These are phyloP conservation scores for Falco novaeseelandiae DNA, from an alignment of 2,797 vertebrate species.

Conservation along the genomic window DNA sequence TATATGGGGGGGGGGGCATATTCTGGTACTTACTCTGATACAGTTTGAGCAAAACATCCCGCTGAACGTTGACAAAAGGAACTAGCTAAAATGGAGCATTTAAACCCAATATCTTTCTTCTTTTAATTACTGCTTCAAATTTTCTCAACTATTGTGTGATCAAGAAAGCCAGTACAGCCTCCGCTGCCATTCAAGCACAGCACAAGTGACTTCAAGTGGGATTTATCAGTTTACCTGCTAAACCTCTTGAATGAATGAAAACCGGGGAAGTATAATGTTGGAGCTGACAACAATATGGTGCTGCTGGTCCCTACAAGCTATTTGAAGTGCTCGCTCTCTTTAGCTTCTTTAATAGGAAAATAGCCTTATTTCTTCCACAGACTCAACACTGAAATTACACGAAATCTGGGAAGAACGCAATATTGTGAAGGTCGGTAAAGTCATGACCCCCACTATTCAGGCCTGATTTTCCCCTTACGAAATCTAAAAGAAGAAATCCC, in stretches of 20 bases:
- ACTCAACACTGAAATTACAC: slow-evolving; percentile 12
- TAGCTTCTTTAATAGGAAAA: neutral
- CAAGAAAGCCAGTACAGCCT: neutral
- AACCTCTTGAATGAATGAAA: slow-evolving; percentile 7
- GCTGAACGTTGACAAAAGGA: neutral
- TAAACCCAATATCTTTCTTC: neutral
- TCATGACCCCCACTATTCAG: neutral
- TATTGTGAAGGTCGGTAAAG: neutral
- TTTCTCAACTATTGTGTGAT: neutral
- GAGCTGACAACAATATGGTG: neutral
- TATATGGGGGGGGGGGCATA: neutral
- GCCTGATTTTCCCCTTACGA: neutral
- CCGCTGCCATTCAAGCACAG: neutral
- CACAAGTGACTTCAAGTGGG: neutral
- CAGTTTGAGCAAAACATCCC: neutral
- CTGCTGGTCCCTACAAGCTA: neutral
- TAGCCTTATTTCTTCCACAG: neutral
- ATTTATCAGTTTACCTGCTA: slow-evolving; percentile 27
- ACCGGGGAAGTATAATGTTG: neutral
- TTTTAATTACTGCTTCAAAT: neutral
- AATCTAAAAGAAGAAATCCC: slow-evolving; percentile 1
- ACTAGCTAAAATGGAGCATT: neutral
- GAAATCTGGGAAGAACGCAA: neutral
- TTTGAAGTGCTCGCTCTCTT: neutral
- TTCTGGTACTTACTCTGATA: neutral